Evolutionary conservation across 2,888 invertebrate genomes (phyloP), one percentile per base, ranked within the genome.

Genomic region (Euzetes globulus): DNA sequence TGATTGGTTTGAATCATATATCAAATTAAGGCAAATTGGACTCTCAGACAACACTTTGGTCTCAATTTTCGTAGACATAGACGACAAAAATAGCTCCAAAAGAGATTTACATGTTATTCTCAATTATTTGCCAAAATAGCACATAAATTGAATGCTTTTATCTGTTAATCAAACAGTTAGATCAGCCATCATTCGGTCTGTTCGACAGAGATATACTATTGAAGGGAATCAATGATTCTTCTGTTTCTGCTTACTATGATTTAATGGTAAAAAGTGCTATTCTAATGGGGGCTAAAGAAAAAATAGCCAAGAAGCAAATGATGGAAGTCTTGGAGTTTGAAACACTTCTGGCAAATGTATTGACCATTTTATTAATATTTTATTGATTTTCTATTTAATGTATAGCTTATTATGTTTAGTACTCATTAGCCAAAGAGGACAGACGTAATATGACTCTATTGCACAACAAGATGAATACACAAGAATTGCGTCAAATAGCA

Each of bases 381-480:
- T 6, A 5, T 7, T 7, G 33, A 19, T 6, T 58, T 58, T 50
- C 50, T 50, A 58, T 27, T 27, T 58, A 29, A 68, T 41, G 27
- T 1, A 29, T 71, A 71, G 25, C 27, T 63, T 47, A n/a, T 65
- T 15, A 63, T 29, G 7, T 37, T 1, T 77, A 92, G 91, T 91
- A 91, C 80, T 92, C 92, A 9, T 85, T 91, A 82, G 92, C 94
- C 7, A 88, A 90, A 80, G 95, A 95, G 82, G 91, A 95, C 83
- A 87, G 94, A 63, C 88, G 95, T 78, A 94, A 96, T 82, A 92
- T 92, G 11, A 90, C 91, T 5, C 89, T 89, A 78, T 85, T 95
- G 19, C 95, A 95, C 85, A 94, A 96, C 80, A 91, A 92, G 9
- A 92, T 92, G 88, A 90, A 90, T 0, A 85, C 95, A n/a, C 83